phyloP scores from a whole-genome alignment of 1,140 invertebrate genomes.

The Drosophila pandora region DNA sequence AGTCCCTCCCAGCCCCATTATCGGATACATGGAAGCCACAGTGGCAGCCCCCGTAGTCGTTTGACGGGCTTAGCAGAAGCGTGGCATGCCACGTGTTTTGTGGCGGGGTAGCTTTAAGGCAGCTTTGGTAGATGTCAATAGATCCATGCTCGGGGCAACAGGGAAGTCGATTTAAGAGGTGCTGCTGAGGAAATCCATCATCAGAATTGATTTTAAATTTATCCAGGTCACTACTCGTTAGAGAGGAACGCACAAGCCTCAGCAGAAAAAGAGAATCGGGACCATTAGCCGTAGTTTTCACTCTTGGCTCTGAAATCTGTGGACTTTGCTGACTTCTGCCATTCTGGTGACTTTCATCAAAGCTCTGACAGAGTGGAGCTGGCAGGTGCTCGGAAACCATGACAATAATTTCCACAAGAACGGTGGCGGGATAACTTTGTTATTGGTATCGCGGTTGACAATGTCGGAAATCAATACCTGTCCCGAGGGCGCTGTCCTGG shows the following conservation, averaged over 20 bases:
- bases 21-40: too few species aligned
- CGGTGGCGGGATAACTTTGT: constrained; percentile 12
- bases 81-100: constrained; percentile 58
- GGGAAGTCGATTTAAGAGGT: too few species aligned
- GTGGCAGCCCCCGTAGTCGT: background rate
- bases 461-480: constrained; percentile 56
- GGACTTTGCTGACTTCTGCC: constrained; percentile 20
- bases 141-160: too few species aligned
- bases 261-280: too few species aligned
- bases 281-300: too few species aligned
- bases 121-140: background rate
- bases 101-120: background rate
- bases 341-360: too few species aligned
- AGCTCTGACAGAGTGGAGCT: background rate
- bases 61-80: constrained; percentile 8
- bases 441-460: constrained; percentile 40
- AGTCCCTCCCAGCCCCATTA: background rate
- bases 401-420: constrained; percentile 1
- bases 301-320: constrained; percentile 2
- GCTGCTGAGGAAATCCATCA: background rate
- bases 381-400: constrained; percentile 10
- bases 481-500: constrained; percentile 8
- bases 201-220: background rate
- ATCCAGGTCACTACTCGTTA: background rate
- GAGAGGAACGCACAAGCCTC: too few species aligned